Evolutionary conservation across 2,888 invertebrate genomes (phyloP).

Genomic region (Deroplatys truncata): DNA sequence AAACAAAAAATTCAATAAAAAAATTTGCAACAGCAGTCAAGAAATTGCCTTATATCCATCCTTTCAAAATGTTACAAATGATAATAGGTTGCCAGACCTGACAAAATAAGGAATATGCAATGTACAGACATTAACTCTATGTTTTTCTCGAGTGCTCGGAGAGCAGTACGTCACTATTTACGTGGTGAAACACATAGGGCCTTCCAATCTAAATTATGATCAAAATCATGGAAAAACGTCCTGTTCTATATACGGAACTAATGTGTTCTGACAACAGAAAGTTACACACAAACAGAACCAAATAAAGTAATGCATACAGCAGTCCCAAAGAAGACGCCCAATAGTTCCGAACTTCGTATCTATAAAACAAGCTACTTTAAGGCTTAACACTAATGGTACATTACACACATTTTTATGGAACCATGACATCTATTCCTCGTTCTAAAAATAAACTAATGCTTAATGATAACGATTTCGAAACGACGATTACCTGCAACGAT

Average conservation of each 20-base stretch:
- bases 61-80: slow-evolving; percentile 16
- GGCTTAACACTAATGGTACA: slow-evolving; percentile 12
- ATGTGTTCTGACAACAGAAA: background rate
- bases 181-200: background rate
- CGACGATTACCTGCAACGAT: slow-evolving; percentile 28
- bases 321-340: slow-evolving; percentile 16
- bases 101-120: slow-evolving; percentile 10
- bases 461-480: slow-evolving; percentile 29
- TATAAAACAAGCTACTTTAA: slow-evolving; percentile 16
- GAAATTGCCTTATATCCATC: background rate
- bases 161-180: background rate
- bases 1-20: background rate
- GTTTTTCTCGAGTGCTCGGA: background rate
- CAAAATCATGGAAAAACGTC: background rate
- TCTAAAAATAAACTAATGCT: slow-evolving; percentile 29
- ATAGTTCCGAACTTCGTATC: slow-evolving; percentile 8
- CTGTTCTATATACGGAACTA: background rate
- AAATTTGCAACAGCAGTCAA: background rate
- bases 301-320: background rate
- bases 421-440: slow-evolving; percentile 19
- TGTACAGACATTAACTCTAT: slow-evolving; percentile 1
- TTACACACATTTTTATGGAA: slow-evolving; percentile 13
- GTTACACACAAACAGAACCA: background rate
- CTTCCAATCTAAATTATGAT: background rate
- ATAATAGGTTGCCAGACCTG: slow-evolving; percentile 22